A percentile compares a stretch with the other conserved stretches of the same genome.
Conservation (phyloP, 2,113 vertebrate species). For the Dascyllus trimaculatus region DNA sequence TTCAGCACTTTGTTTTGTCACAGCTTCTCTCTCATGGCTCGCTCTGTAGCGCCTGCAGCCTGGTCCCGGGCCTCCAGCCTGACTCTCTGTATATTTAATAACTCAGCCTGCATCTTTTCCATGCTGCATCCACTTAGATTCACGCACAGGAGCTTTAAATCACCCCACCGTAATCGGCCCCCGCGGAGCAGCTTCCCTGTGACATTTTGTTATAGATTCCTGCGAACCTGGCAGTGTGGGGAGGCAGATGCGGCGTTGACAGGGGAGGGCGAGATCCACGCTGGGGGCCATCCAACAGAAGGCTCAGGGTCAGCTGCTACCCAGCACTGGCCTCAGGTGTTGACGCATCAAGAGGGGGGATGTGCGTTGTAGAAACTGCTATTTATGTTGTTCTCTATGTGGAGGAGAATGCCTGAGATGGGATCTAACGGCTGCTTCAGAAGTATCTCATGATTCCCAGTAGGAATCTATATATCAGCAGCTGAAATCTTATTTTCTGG, state of each 20-base stretch:
- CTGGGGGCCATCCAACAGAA: constrained; percentile 64
- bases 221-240: constrained; percentile 24
- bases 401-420: neutral
- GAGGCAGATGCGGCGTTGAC: constrained; percentile 59
- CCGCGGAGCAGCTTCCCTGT: constrained; percentile 44
- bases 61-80: constrained; percentile 12
- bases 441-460: constrained; percentile 1
- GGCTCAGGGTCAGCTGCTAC: constrained; percentile 62
- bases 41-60: constrained; percentile 22
- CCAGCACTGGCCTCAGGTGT: constrained; percentile 65
- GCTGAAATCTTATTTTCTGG: too few relatives aligned
- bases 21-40: constrained; percentile 6
- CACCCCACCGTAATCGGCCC: constrained; percentile 12
- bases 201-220: constrained; percentile 68
- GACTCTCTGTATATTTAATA: constrained; percentile 60
- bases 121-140: constrained; percentile 6
- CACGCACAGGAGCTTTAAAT: constrained; percentile 27
- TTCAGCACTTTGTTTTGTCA: constrained; percentile 40
- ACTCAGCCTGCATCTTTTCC: constrained; percentile 40
- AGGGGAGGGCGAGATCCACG: constrained; percentile 19
- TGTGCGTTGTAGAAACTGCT: constrained; percentile 38
- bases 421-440: constrained; percentile 32
- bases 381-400: constrained; percentile 34
- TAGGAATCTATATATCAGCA: neutral
- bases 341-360: constrained; percentile 37